Percentiles rank a stretch among this genome's conserved stretches.
Evolutionary conservation across 2,113 vertebrate species (phyloP).

Genomic region (Lethenteron reissneri): DNA sequence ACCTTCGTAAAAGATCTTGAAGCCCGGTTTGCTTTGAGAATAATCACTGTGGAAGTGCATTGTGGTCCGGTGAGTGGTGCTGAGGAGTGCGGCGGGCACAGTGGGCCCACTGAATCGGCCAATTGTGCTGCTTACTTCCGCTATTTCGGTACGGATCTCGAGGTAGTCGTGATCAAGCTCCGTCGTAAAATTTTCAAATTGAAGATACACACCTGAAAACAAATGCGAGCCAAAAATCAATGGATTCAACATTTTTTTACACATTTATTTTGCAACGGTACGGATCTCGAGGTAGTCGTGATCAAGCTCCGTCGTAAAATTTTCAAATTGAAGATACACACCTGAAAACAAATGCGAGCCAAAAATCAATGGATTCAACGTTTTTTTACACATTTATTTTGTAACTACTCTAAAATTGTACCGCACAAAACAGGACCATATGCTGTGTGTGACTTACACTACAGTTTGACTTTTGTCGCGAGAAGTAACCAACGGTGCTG

Average conservation of each 20-base stretch:
- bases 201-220: constrained; percentile 57
- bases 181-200: constrained; percentile 87
- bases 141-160: constrained; percentile 71
- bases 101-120: constrained; percentile 69
- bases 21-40: constrained; percentile 84
- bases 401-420: not conserved
- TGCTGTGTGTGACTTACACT: not conserved
- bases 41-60: constrained; percentile 92
- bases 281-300: constrained; percentile 83
- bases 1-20: constrained; percentile 88
- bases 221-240: not conserved
- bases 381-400: not conserved
- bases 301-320: constrained; percentile 91
- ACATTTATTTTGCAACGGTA: constrained; percentile 21
- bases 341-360: constrained; percentile 23
- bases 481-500: too few relatives aligned
- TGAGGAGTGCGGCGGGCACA: constrained; percentile 46
- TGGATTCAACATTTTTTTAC: not conserved
- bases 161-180: constrained; percentile 90
- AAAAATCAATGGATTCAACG: not conserved
- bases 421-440: not conserved
- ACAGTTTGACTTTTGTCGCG: not conserved
- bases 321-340: constrained; percentile 76
- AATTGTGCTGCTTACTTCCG: constrained; percentile 66
- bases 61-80: constrained; percentile 67